Evolutionary conservation across 2,888 invertebrate genomes (phyloP), one percentile per base, ranked within the genome.

Genomic region (Microplitis deprimator): DNA sequence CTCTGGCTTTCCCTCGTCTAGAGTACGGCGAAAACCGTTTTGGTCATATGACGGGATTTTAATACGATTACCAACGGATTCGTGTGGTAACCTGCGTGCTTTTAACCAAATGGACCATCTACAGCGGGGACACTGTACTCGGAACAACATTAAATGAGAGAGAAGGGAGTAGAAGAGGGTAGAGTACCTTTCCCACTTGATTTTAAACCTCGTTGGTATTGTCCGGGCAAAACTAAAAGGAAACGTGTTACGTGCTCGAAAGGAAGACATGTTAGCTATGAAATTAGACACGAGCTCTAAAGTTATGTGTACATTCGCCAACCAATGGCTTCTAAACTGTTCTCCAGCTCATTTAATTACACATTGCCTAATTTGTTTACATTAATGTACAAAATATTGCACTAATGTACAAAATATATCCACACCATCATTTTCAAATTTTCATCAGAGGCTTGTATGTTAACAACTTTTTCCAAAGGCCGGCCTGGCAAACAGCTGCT

Each of bases 31-130:
- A 73, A 75, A 75, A 75, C 50, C 68, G 50, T 77, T 77, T 50
- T 13, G 50, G 50, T 50, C 50, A 50, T 50, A 68, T 77, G 73
- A 77, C 68, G 60, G 62, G 62, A 38, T 73, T 83, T 85, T 86
- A 85, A 87, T 85, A 81, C 84, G 84, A 86, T 86, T 86, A 85
- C 81, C 75, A 75, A 81, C 77, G 82, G 83, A 84, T 83, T 83
- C 82, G 82, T 77, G 77, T 76, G 78, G 78, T 68, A 77, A 78
- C 77, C 81, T 79, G 79, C 76, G 76, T 83, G 85, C 87, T 87
- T 86, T 86, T 84, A 86, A 82, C 83, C 82, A 85, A 87, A 85
- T 87, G 84, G 83, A 83, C 83, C 83, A 77, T 50, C 50, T 50
- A 50, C 50, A 50, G 13, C 50, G 13, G 50, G 8, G 50, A 50